Evolutionary conservation across 2,888 invertebrate genomes (phyloP), one percentile per base, ranked within the genome.

Genomic region (Megamerina dolium): DNA sequence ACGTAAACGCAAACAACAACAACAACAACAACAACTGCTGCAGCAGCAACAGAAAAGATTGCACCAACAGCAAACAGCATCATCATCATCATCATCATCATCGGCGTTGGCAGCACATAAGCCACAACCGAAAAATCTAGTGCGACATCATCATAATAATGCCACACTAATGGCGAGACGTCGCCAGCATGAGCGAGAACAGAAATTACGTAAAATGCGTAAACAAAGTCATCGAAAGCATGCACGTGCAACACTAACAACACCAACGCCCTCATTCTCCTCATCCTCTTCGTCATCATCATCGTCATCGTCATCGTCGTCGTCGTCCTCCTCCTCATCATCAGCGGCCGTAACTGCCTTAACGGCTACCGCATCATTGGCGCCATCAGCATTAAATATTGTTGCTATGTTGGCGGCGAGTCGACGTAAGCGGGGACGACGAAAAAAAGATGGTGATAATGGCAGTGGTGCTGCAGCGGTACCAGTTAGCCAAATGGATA

Each of bases 371-470:
- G 61, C 63, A 4, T 56, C 61, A 33, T 37, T 64, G 43, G 63
- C 63, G 23, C 64, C 64, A 36, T 61, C 62, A 14, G 60, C 63
- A 16, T 41, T 64, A 27, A 67, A 68, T 51, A 55, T 68, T 43
- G 55, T 67, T 26, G 68, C 67, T 48, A 63, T 68, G 49, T 21
- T 66, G 48, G 68, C 65, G 14, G 66, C 66, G 9, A 57, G 65
- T 47, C 58, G 65, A 9, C 64, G 66, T 12, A 68, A 66, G 41
- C 61, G 64, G 10, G 64, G 66, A 6, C 55, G 68, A 8, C 59
- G 67, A 53, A 68, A 66, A 66, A 63, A 59, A 13, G 55, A 58
- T 1, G 41, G 26, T 8, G 48, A 49, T 13, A 4, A 54, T 2
- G 35, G 38, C 5, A 29, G 19, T 40, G 49, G 10, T 31, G 37